Evolutionary conservation across 2,113 vertebrate species (phyloP), one percentile per base, ranked within the genome.

Genomic region (Triplophysa tibetana): DNA sequence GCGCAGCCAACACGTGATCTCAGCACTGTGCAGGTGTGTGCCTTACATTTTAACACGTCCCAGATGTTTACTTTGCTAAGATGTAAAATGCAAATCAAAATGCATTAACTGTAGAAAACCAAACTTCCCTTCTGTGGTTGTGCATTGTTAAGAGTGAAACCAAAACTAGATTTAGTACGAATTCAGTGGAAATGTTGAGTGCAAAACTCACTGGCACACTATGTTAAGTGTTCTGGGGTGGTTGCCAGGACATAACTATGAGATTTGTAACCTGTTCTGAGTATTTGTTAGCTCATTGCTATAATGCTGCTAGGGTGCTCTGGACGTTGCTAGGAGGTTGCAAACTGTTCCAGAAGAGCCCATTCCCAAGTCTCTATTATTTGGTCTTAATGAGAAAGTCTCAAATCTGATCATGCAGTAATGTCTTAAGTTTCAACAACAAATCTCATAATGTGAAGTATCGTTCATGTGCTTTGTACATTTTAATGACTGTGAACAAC

Each of bases 11-110:
- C 9, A 14, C 41, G 43, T 81, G 67, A 76, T 56, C 73, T 75
- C 70, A 80, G 70, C 69, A 75, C 62, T 12, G 24, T 52, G 61
- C 68, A 62, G 52, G 78, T 58, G n/a, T 33, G 2, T 75, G 50
- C n/a, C n/a, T 21, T 29, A 52, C 16, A 29, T 26, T 67, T 67
- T 58, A 52, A 56, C 45, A 45, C 41, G 26, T 54, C 23, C n/a
- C 65, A 67, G 63, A 79, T 52, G 75, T 21, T 54, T 7, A 41
- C 23, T 48, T 26, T 50, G 38, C 21, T 41, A 66, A 43, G 63
- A 63, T 9, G 21, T 19, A 14, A 13, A 13, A 43, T 48, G 23
- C 29, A 65, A 41, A 48, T 16, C 13, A 75, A 75, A 24, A 56
- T 52, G 14, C 13, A 26, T 74, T 74, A 4, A 29, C 33, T 38